Evolutionary conservation across 2,888 invertebrate species (phyloP), one percentile per base, ranked within the genome.

Genomic region (Andrena fulva): DNA sequence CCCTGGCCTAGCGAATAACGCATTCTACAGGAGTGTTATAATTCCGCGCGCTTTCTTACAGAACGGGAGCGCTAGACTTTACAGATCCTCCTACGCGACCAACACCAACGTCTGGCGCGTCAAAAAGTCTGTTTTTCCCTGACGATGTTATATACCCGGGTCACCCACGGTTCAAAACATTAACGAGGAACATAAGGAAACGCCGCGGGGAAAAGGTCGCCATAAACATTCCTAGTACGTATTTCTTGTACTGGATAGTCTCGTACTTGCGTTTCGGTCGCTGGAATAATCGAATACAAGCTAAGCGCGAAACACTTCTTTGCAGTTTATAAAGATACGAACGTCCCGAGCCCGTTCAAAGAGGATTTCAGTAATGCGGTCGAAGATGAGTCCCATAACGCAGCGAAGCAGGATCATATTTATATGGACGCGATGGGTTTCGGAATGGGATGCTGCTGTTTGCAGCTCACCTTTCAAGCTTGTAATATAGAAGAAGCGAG

Each of bases 381-480:
- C 0, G 97, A 97, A 92, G 97, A 97, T 86, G 96, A 97, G 7
- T 88, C 91, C 4, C 94, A 95, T 85, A 94, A 94, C 80, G 96
- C 96, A 0, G 97, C 97, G 0, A 95, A 96, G 90, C 97, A 97
- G 0, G 98, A 99, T 95, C 98, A 98, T 91, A 97, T 99, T 85
- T 99, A 99, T 92, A 97, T 99, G 97, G 99, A 99, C 94, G 98
- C 99, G 0, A 99, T 99, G 99, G 99, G 99, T 31, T 99, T 99
- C 94, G 99, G 99, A 74, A 99, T 99, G 99, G 99, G 99, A 42
- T 99, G 99, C 94, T 99, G 98, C 91, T 99, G 99, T 93, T 95
- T 99, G 54, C 99, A 99, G 94, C 95, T 99, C 75, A 99, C 98
- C 67, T 99, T 99, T 95, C 97, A 98, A 94, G 99, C 99, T 0